Evolutionary conservation across 2,113 vertebrate species (phyloP).

Genomic region (Polypterus senegalus): DNA sequence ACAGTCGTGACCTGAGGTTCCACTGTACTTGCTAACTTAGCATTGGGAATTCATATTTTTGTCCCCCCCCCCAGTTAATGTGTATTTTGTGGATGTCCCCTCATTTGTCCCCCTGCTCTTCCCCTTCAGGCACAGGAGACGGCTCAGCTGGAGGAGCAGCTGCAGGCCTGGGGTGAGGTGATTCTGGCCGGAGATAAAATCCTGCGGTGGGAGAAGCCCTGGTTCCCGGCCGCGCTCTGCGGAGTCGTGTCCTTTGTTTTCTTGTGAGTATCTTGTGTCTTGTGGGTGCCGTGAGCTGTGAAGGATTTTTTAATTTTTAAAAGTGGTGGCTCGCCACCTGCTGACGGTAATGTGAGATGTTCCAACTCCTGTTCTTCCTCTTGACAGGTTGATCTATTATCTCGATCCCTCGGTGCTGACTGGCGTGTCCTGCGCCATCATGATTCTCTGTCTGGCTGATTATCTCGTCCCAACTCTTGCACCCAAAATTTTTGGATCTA

Average conservation of each 20-base stretch:
- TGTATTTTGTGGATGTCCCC: background rate
- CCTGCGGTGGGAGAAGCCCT: slow-evolving; percentile 85
- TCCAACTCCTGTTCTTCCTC: slow-evolving; percentile 13
- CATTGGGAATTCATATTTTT: background rate
- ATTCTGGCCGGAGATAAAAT: slow-evolving; percentile 77
- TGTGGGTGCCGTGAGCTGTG: too few species aligned
- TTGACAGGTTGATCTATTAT: slow-evolving; percentile 79
- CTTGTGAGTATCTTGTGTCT: slow-evolving; percentile 59
- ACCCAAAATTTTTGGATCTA: slow-evolving; percentile 85
- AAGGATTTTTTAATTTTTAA: background rate
- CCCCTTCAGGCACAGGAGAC: slow-evolving; percentile 72
- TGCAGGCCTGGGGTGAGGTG: slow-evolving; percentile 95
- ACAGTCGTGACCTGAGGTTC: too few species aligned
- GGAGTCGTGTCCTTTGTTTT: slow-evolving; percentile 67
- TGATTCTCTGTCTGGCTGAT: slow-evolving; percentile 90
- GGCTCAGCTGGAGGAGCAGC: slow-evolving; percentile 82
- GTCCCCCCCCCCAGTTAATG: slow-evolving; percentile 28
- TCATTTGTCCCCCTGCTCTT: background rate
- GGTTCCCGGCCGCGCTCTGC: slow-evolving; percentile 77
- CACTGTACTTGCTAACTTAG: background rate
- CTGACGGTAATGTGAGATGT: background rate
- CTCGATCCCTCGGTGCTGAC: slow-evolving; percentile 93
- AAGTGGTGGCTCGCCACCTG: slow-evolving; percentile 2
- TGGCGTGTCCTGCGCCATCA: slow-evolving; percentile 78
- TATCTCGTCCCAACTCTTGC: slow-evolving; percentile 91